Evolutionary conservation across 2,797 vertebrate species (phyloP).

Genomic region (Alca torda): DNA sequence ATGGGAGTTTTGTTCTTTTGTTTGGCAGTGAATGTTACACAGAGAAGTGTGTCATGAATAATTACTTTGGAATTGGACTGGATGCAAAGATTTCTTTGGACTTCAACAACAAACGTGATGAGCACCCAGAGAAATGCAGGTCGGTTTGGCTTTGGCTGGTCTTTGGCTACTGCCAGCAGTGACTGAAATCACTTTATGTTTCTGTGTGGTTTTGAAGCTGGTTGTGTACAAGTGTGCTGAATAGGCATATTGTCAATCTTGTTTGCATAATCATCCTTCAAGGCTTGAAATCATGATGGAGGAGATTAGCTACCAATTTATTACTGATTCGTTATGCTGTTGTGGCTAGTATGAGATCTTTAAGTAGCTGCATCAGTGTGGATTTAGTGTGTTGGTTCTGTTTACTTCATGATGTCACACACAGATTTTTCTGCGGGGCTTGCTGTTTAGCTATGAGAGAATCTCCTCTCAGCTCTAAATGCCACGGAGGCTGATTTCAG

Average conservation of each 20-base stretch:
- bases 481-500: background rate
- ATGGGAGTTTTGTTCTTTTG: background rate
- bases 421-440: background rate
- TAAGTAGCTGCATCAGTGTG: background rate
- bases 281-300: background rate
- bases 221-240: background rate
- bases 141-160: conserved; percentile 51
- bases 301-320: background rate
- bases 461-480: background rate
- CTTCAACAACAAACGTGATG: conserved; percentile 97
- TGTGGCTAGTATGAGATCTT: background rate
- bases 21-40: conserved; percentile 87
- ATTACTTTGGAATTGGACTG: conserved; percentile 96
- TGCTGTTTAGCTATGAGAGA: background rate
- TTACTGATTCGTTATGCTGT: background rate
- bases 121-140: conserved; percentile 98
- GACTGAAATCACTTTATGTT: background rate
- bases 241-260: background rate
- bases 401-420: background rate
- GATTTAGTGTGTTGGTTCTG: background rate
- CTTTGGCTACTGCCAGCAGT: background rate
- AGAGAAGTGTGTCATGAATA: conserved; percentile 98
- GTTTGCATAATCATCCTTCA: background rate
- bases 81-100: conserved; percentile 98
- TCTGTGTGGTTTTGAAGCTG: background rate